Base-by-base conservation (phyloP, 2,888 invertebrate genomes). In the Troides helena region DNA sequence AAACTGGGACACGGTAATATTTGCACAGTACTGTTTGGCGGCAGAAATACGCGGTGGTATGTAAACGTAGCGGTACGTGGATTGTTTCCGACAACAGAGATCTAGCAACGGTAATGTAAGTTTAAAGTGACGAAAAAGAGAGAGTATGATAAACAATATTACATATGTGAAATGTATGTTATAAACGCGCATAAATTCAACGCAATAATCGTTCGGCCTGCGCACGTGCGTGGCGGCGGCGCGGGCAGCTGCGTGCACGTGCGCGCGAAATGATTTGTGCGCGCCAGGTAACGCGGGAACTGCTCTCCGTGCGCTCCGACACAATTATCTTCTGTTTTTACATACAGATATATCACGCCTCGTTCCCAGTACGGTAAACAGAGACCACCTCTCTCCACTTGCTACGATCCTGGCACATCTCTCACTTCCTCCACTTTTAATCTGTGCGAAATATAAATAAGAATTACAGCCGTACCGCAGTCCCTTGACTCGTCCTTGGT, bases 231-330 rank as follows among this genome's bases (percentile, higher is more conserved):
- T 74, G 79, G 77, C 78, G 76, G 57, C 30, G 30, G 30, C 30
- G 30, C 30, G 30, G 30, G 30, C 57, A 58, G 57, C 89, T 89
- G 90, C 81, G 80, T 76, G 83, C 86, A 87, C 88, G 89, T 88
- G 88, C 80, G 79, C 79, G 77, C 79, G 77, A 58, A 77, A 67
- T 78, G 77, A 80, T 80, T 80, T 78, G 78, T 76, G 76, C 77
- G 75, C 77, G 76, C 74, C 86, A 86, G 84, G 83, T 85, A 76
- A 76, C 70, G 66, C 63, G 71, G 71, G 71, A 75, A 74, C 72
- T 69, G 73, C 66, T 69, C 61, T 70, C 61, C 7, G 50, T n/a
- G 61, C 12, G 50, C 62, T 30, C 58, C 17, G 18, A 36, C 62
- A 10, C 2, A 63, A 63, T 63, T 62, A 63, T 59, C 59, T 50